Evolutionary conservation across 1,140 invertebrate species (phyloP).

Genomic region (Solenopsis fugax): DNA sequence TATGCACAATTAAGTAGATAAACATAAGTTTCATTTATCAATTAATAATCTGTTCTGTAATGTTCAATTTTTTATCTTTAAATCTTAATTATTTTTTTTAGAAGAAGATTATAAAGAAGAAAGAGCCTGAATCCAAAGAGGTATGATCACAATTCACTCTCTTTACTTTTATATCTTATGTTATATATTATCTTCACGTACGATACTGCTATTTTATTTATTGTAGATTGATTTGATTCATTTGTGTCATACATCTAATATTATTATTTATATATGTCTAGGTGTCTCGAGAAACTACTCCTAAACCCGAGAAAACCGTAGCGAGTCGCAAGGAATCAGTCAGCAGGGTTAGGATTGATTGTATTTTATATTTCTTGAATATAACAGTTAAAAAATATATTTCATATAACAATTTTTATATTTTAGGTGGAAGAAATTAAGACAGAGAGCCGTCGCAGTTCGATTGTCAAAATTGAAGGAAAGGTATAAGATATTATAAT

Average conservation of each 20-base stretch:
- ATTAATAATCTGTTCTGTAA: conserved; percentile 22
- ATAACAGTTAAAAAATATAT: not conserved
- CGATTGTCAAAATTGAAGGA: conserved; percentile 81
- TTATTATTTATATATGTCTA: conserved; percentile 28
- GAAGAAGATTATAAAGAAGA: conserved; percentile 76
- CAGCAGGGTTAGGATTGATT: conserved; percentile 75
- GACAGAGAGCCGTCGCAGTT: conserved; percentile 84
- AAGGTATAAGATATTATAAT: conserved; percentile 75
- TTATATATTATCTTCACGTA: not conserved
- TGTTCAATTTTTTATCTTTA: not conserved
- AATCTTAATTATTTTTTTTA: conserved; percentile 21
- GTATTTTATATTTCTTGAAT: not conserved
- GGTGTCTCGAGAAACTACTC: conserved; percentile 75
- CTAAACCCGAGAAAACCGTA: conserved; percentile 79
- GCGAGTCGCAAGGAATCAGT: conserved; percentile 81
- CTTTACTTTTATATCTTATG: not conserved
- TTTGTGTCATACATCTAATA: not conserved
- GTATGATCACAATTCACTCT: conserved; percentile 52
- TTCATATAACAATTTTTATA: not conserved
- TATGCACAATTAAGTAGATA: conserved; percentile 54
- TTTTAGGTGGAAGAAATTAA: conserved; percentile 82
- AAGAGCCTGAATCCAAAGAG: conserved; percentile 80
- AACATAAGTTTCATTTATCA: not conserved
- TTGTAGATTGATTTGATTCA: conserved; percentile 8
- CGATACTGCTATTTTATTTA: not conserved